Percentiles rank a stretch among this genome's conserved stretches.
Conservation (phyloP, 2,113 vertebrate genomes). For the Gopherus flavomarginatus region DNA sequence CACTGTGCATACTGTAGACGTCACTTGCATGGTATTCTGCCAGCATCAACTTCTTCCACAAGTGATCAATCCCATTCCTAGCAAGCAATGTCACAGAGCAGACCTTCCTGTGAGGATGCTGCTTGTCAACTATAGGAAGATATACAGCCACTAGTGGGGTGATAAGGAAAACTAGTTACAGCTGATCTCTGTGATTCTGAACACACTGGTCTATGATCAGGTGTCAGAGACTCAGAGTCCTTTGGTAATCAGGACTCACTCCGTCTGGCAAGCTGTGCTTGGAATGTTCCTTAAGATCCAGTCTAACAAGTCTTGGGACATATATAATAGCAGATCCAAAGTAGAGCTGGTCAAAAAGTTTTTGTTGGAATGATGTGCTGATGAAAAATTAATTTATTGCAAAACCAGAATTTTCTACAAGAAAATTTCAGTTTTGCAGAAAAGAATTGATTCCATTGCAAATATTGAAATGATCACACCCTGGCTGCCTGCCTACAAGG, state of each 20-base stretch:
- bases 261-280: background rate
- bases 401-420: too few relatives aligned
- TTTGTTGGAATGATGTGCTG: background rate
- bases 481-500: background rate
- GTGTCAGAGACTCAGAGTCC: fast-evolving
- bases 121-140: background rate
- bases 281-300: background rate
- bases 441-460: background rate
- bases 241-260: background rate
- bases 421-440: background rate
- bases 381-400: background rate
- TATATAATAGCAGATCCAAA: background rate
- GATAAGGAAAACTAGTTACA: background rate
- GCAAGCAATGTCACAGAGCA: background rate
- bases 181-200: background rate
- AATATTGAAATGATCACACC: background rate
- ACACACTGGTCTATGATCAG: background rate
- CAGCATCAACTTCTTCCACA: background rate
- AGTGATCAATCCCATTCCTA: background rate
- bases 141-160: background rate
- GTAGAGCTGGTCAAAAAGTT: background rate
- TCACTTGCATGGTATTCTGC: background rate
- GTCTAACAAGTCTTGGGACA: background rate
- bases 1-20: background rate
- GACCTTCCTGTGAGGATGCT: background rate